A percentile compares a stretch with the other conserved stretches of the same genome.
Evolutionary conservation across 2,113 vertebrate genomes (phyloP).

Genomic region (Heteronetta atricapilla): DNA sequence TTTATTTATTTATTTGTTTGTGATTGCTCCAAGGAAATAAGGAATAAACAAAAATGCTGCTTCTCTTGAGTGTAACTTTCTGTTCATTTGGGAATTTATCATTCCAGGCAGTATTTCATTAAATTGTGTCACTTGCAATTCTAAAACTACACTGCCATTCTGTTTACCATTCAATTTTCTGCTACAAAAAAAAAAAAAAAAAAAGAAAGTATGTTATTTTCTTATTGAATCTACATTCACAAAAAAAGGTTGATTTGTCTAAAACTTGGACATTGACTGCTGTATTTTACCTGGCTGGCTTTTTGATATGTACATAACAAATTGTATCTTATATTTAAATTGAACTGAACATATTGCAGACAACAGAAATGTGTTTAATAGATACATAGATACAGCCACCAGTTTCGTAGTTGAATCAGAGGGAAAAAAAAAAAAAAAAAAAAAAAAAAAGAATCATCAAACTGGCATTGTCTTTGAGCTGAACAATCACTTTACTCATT

Average conservation of each 20-base stretch:
- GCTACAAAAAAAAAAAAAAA: background rate
- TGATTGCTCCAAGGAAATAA: slow-evolving; percentile 87
- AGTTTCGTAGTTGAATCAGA: background rate
- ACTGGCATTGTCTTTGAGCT: background rate
- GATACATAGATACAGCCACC: background rate
- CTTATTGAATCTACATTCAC: background rate
- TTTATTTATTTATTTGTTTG: slow-evolving; percentile 57
- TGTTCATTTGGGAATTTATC: background rate
- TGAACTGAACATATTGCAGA: background rate
- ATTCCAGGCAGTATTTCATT: background rate
- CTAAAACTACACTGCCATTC: background rate
- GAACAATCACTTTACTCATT: background rate
- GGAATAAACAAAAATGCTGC: slow-evolving; percentile 78
- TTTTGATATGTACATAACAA: background rate
- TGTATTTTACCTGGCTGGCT: background rate
- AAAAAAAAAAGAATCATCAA: background rate
- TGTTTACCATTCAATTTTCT: background rate
- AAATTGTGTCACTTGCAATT: background rate
- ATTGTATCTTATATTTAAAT: background rate
- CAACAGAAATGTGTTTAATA: background rate
- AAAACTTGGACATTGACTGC: background rate
- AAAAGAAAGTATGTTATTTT: background rate
- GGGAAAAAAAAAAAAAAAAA: background rate
- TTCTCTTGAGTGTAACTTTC: slow-evolving; percentile 37
- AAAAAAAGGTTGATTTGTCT: background rate